A percentile compares a stretch with the other conserved stretches of the same genome.
Evolutionary conservation across 2,888 invertebrate species (phyloP).

Genomic region (Papilio demoleus): DNA sequence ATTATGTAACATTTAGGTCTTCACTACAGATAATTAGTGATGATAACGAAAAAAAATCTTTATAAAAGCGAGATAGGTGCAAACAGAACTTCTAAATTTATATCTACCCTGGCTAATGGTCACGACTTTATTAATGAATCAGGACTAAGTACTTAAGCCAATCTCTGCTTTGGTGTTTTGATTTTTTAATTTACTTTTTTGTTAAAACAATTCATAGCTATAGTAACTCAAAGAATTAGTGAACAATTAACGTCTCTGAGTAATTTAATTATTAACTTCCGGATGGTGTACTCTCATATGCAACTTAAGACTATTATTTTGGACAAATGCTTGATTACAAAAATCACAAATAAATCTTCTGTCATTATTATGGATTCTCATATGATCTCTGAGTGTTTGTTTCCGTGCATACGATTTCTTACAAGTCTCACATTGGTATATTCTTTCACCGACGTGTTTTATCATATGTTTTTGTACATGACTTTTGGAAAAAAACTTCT

Average conservation of each 20-base stretch:
- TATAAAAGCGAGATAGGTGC: too few relatives aligned
- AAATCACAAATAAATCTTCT: constrained; percentile 58
- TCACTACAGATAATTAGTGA: too few relatives aligned
- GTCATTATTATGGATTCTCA: constrained; percentile 66
- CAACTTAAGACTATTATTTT: constrained; percentile 61
- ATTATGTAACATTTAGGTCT: too few relatives aligned
- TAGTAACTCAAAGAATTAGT: too few relatives aligned
- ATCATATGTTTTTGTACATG: constrained; percentile 81
- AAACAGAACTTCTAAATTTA: too few relatives aligned
- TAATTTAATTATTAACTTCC: constrained; percentile 44
- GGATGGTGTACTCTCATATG: constrained; percentile 66
- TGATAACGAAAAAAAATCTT: too few relatives aligned
- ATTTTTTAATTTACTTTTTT: too few relatives aligned
- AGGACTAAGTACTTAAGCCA: too few relatives aligned
- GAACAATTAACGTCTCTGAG: neutral
- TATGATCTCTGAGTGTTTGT: constrained; percentile 68
- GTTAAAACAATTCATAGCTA: too few relatives aligned
- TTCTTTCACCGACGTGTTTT: constrained; percentile 75
- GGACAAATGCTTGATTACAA: constrained; percentile 64
- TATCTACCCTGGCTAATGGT: too few relatives aligned
- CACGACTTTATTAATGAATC: too few relatives aligned
- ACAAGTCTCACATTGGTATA: constrained; percentile 76
- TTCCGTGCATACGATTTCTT: constrained; percentile 76
- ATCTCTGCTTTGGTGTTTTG: too few relatives aligned
- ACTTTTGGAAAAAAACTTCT: constrained; percentile 77